These are phyloP conservation scores for Hymenopus coronatus DNA, from an alignment of 2,888 invertebrate genomes.

Conservation along the genomic window DNA sequence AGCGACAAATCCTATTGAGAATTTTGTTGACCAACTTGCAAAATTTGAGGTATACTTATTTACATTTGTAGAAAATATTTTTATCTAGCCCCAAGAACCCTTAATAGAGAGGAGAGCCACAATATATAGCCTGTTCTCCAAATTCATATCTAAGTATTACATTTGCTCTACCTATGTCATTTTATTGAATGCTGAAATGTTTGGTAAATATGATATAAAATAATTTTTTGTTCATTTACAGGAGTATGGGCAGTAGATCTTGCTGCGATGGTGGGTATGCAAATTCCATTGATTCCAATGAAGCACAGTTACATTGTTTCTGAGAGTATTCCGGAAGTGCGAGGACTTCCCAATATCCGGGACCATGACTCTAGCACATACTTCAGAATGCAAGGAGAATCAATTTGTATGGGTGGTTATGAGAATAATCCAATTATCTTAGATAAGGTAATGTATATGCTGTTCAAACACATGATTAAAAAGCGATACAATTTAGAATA, in stretches of 20 bases:
- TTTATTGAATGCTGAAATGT: too few species aligned
- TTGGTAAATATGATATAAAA: not conserved
- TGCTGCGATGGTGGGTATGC: constrained; percentile 62
- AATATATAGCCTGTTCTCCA: too few species aligned
- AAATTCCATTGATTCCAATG: constrained; percentile 78
- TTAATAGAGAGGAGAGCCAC: too few species aligned
- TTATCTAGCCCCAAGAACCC: too few species aligned
- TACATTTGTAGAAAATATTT: too few species aligned
- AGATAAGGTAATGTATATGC: constrained; percentile 56
- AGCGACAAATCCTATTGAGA: too few species aligned
- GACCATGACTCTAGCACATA: constrained; percentile 84
- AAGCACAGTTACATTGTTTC: constrained; percentile 87
- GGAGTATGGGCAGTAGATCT: constrained; percentile 82
- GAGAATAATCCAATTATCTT: constrained; percentile 80
- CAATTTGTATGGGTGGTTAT: constrained; percentile 83
- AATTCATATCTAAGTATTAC: too few species aligned
- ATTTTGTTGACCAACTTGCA: too few species aligned
- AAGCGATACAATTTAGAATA: too few species aligned
- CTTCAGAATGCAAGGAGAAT: constrained; percentile 79
- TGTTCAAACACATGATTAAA: not conserved
- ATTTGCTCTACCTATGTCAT: too few species aligned
- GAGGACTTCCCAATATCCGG: constrained; percentile 75
- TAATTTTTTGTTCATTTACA: constrained; percentile 32
- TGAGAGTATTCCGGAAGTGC: constrained; percentile 71
- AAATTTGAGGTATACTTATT: too few species aligned